Evolutionary conservation across 2,797 vertebrate genomes (phyloP), one percentile per base, ranked within the genome.

Genomic region (Neoniphon sammara): DNA sequence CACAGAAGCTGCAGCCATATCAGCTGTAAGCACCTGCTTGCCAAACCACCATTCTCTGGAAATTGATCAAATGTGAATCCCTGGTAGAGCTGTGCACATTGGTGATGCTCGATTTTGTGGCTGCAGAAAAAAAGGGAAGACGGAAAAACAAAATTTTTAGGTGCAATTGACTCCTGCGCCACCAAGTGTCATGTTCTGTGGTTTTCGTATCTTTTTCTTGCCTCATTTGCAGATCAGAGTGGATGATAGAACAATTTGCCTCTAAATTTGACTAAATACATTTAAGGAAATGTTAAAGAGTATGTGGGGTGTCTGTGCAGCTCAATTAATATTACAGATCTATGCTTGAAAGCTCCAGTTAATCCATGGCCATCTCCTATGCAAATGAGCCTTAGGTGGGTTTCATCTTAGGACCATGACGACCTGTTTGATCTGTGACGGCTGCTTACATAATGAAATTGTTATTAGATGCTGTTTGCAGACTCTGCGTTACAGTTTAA

Each of bases 301-400:
- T 67, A 50, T 58, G 49, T 30, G 47, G 61, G 73, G 56, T 70
- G 44, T 69, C 57, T 77, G 73, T 73, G 53, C 56, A 69, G 72
- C 61, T 79, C 64, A 70, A 31, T 78, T 70, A 66, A 66, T 63
- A 50, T 74, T 49, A 77, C 60, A 72, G 44, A 70, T 55, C 74
- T 70, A 47, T 69, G 66, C 36, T 59, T 36, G 69, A 84, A 75
- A 74, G 70, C 70, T 56, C 39, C 52, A 31, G 44, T 70, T 77
- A 77, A 70, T 73, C 64, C 47, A 65, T 39, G 64, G 61, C 61
- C 57, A 47, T 69, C 65, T 82, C 66, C 60, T 39, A 67, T 77
- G 76, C 62, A 83, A 85, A 85, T 84, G 54, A 83, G 52, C 34
- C 55, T 70, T 52, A 70, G 78, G 73, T 78, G 77, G 74, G 77